phyloP scores from a whole-genome alignment of 2,888 invertebrate genomes.

The Allophyes oxyacanthae region DNA sequence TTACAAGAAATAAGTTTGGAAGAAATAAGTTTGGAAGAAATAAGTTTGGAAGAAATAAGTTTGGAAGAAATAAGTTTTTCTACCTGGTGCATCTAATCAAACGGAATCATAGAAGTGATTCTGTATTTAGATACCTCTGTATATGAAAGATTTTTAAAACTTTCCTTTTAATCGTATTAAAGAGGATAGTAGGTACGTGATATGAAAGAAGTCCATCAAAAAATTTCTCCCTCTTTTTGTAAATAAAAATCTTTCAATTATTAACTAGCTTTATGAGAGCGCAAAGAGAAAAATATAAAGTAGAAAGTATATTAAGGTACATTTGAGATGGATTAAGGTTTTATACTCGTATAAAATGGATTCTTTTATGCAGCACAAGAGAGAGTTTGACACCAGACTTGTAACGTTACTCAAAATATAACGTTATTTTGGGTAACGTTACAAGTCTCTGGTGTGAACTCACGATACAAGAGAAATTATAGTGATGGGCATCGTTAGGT shows the following conservation, averaged over 20 bases:
- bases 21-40: too few relatives aligned
- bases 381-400: conserved; percentile 7
- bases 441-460: too few relatives aligned
- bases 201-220: conserved; percentile 14
- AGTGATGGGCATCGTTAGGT: too few relatives aligned
- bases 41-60: too few relatives aligned
- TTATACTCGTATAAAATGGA: neutral
- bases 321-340: conserved; percentile 23
- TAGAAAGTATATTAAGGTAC: conserved; percentile 27
- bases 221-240: conserved; percentile 23
- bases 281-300: conserved; percentile 25
- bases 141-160: neutral
- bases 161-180: conserved; percentile 21
- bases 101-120: too few relatives aligned
- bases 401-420: too few relatives aligned
- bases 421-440: too few relatives aligned
- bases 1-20: too few relatives aligned
- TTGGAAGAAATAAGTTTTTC: too few relatives aligned
- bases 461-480: too few relatives aligned
- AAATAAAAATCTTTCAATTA: conserved; percentile 37
- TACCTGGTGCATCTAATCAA: too few relatives aligned
- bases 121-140: too few relatives aligned
- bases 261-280: conserved; percentile 30
- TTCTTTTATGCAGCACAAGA: conserved; percentile 17
- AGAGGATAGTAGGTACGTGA: conserved; percentile 25